Evolutionary conservation across 2,797 vertebrate species (phyloP).

Genomic region (Gallirallus australis): DNA sequence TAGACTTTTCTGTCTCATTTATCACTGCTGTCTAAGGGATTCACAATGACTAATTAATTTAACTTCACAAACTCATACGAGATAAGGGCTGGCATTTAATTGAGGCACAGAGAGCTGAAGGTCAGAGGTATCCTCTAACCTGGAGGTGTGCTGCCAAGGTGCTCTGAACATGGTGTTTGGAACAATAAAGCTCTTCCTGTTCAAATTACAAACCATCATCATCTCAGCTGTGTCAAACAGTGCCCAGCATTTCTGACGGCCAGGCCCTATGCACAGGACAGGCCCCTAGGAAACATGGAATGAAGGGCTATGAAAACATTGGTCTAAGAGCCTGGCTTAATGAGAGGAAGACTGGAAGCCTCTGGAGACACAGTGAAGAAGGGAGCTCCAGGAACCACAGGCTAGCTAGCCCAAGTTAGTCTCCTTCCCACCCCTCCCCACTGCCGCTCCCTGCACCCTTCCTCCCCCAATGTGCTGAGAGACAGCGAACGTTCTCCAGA

Average conservation of each 20-base stretch:
- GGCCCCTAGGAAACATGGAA: background rate
- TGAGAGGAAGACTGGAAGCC: background rate
- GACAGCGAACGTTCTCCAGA: background rate
- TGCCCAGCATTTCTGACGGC: background rate
- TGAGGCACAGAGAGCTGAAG: conserved; percentile 27
- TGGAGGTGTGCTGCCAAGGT: background rate
- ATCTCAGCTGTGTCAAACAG: background rate
- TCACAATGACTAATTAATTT: conserved; percentile 66
- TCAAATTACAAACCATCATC: background rate
- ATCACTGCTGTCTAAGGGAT: conserved; percentile 40
- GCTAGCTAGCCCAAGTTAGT: background rate
- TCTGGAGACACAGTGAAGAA: background rate
- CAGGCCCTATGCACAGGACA: background rate
- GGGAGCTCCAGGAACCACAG: background rate
- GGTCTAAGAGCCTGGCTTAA: background rate
- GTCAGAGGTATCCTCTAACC: conserved; percentile 20
- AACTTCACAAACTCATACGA: conserved; percentile 29
- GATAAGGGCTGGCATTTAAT: conserved; percentile 47
- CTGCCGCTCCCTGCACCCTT: background rate
- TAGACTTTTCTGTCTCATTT: conserved; percentile 50
- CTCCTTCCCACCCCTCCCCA: background rate
- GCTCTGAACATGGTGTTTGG: background rate
- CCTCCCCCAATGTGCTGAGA: background rate
- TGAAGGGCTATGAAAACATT: background rate
- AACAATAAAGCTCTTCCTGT: background rate